Base-by-base conservation (phyloP, 2,888 invertebrate genomes). In the Stegophylla sp. region DNA sequence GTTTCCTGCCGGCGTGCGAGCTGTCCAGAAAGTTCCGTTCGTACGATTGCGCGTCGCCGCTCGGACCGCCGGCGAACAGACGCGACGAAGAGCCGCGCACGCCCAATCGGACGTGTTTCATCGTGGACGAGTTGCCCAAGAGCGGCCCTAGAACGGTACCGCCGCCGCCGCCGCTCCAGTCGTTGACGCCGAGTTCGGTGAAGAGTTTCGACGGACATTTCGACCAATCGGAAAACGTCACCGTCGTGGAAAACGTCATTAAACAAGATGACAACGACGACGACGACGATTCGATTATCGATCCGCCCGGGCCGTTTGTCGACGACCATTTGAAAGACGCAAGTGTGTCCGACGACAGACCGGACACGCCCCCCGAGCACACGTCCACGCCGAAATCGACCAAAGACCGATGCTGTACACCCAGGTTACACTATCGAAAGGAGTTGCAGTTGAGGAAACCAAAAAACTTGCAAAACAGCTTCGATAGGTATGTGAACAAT, bases 71-170 rank as follows among this genome's bases (percentile, higher is more conserved):
- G 10, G 43, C 17, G 9, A 64, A 67, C 13, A 26, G 28, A 43
- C 51, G 23, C 15, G 61, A 43, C 13, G 51, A 74, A 13, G 67
- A 61, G 17, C 81, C 43, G 28, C 66, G 41, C 13, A 79, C 77
- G 15, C 79, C 82, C 10, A 82, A 79, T 45, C 56, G 82, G 15
- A 83, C 83, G 17, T 83, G 83, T 67, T 82, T 82, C 59, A 83
- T 83, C 20, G 83, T 83, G 13, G 83, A 82, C 43, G 83, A 83
- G 73, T 48, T 82, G 67, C 83, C 83, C 13, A 83, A 83, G 34
- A 83, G 23, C 23, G 23, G 26, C 23, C 5, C 15, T 1, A 12
- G 34, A 20, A 17, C 5, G 23, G 3, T 41, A 12, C 26, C 1
- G 12, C 53, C 7, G 26, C 41, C n/a, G n/a, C 74, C 74, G n/a